Base-by-base conservation (phyloP, 2,113 vertebrate genomes). In the Beaufortia kweichowensis region DNA sequence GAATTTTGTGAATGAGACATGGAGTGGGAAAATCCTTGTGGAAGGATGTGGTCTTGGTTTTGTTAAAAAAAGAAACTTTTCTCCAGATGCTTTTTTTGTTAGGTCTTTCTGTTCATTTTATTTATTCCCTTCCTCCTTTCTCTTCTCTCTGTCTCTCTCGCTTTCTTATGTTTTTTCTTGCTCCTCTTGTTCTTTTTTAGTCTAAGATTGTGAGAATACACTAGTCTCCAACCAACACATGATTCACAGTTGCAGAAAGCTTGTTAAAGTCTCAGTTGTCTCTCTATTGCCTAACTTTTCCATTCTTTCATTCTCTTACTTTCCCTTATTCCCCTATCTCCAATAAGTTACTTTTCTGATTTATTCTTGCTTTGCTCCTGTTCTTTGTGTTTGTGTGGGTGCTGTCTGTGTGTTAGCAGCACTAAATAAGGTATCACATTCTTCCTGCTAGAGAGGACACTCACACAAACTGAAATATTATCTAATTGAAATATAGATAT, bases 201-300 rank as follows among this genome's bases (percentile, higher is more conserved):
- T 71, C 24, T 59, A 11, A 39, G 41, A 53, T 39, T 71, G 14
- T n/a, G 33, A 17, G 33, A 71, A 63, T 53, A 73, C 43, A 39
- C 86, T 88, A 84, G 85, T 90, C 85, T 87, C 83, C 76, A 83
- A 72, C 28, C 75, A 82, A 77, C 86, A 86, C 84, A 89, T 85
- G 83, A 78, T 85, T 84, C 81, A 84, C 66, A 78, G 82, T 84
- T 81, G 64, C 79, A 71, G 78, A 87, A 83, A 86, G 82, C 68
- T 41, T 57, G 12, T 88, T 85, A 87, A 88, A 78, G 83, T 86
- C 81, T 86, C 87, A 89, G 88, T 90, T 89, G 83, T 73, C 73
- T 78, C 59, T 61, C 26, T 29, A 15, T 43, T 21, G 10, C 35
- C 39, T 55, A 43, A 19, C 26, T 69, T 6, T 48, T 68, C 48